These are phyloP conservation scores for Halictus ligatus DNA, from an alignment of 2,888 invertebrate genomes.

Conservation along the genomic window DNA sequence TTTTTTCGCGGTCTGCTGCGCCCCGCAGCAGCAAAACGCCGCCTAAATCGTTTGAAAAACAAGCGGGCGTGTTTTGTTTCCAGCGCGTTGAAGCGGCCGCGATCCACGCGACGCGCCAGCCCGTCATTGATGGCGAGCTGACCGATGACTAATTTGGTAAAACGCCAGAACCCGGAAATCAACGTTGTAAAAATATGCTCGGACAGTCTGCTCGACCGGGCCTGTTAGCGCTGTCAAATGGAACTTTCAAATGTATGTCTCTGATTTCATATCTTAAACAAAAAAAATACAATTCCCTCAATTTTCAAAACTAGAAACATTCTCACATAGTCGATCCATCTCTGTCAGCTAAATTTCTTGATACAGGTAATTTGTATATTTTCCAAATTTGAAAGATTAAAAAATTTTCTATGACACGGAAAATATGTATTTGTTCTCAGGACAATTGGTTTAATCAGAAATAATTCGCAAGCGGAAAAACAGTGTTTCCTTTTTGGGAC, in stretches of 20 bases:
- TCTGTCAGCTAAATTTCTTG: background rate
- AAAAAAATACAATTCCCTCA: background rate
- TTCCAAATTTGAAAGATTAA: background rate
- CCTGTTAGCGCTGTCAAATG: background rate
- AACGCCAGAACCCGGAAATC: constrained; percentile 18
- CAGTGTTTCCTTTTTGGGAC: background rate
- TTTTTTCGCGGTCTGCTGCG: constrained; percentile 50
- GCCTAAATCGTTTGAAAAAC: constrained; percentile 58
- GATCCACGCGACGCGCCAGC: constrained; percentile 40
- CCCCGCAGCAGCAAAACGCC: constrained; percentile 30
- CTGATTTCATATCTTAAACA: background rate
- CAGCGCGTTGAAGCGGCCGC: constrained; percentile 45
- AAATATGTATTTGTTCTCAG: background rate
- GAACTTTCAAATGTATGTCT: background rate
- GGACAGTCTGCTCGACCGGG: background rate
- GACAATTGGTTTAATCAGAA: background rate
- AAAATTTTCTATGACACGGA: no score
- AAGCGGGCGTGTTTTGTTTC: constrained; percentile 47
- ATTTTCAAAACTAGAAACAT: background rate
- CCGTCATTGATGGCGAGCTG: constrained; percentile 50
- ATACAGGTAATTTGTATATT: background rate
- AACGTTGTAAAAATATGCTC: background rate
- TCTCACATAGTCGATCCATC: background rate
- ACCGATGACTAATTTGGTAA: constrained; percentile 44
- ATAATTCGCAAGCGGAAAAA: background rate